A percentile compares a stretch with the other conserved stretches of the same genome.
phyloP scores from a whole-genome alignment of 1,140 invertebrate genomes.

The Elysia chlorotica region DNA sequence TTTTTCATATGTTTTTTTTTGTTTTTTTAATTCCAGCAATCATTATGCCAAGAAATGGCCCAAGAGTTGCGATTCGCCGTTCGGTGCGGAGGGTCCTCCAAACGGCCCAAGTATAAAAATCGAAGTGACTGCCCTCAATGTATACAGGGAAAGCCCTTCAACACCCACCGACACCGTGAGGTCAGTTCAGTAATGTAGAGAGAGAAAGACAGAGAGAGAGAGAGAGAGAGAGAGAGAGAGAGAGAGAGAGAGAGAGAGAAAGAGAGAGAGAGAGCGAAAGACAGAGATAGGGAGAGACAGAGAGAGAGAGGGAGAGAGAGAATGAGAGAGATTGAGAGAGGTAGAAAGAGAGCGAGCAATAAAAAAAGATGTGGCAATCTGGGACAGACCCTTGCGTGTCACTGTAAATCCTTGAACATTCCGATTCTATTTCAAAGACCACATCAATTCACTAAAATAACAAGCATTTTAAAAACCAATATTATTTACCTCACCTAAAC shows the following conservation, averaged over 20 bases:
- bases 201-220: neutral
- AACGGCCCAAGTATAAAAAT: conserved; percentile 40
- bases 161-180: neutral
- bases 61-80: conserved; percentile 92
- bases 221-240: neutral
- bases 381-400: no score
- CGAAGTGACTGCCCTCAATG: conserved; percentile 14
- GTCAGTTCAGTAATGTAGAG: neutral
- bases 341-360: no score
- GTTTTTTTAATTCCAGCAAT: conserved; percentile 70
- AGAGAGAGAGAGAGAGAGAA: neutral
- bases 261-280: neutral
- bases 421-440: no score
- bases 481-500: no score
- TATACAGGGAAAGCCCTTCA: neutral
- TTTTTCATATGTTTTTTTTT: neutral
- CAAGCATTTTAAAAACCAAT: no score
- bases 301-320: no score
- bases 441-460: no score
- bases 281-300: neutral
- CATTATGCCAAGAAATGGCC: conserved; percentile 92
- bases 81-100: conserved; percentile 78
- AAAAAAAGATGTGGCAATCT: no score
- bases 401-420: no score
- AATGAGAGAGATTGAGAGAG: no score